Percentiles rank a stretch among this genome's conserved stretches.
These are phyloP conservation scores for Rhyacichthys aspro DNA, from an alignment of 2,797 vertebrate species.

Conservation along the genomic window DNA sequence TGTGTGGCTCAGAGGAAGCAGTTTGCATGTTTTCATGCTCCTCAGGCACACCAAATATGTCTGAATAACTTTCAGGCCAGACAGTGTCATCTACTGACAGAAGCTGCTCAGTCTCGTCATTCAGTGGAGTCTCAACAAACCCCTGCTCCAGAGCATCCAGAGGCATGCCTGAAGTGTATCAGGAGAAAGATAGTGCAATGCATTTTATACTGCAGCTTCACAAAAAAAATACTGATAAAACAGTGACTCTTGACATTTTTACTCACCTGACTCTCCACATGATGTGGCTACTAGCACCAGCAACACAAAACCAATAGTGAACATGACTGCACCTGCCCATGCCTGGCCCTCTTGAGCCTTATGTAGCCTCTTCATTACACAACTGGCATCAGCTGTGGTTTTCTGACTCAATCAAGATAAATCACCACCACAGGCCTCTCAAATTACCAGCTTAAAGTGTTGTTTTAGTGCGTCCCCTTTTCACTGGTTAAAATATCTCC, in stretches of 20 bases:
- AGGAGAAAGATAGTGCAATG: not conserved
- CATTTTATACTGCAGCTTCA: not conserved
- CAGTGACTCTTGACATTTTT: no score
- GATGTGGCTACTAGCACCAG: conserved; percentile 33
- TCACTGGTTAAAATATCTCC: conserved; percentile 31
- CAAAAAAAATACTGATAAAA: no score
- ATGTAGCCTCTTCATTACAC: conserved; percentile 39
- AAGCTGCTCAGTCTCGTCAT: not conserved
- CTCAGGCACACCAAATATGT: rapidly evolving
- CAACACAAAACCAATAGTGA: conserved; percentile 36
- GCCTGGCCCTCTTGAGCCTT: conserved; percentile 3
- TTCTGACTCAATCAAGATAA: conserved; percentile 50
- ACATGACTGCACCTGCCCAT: conserved; percentile 40
- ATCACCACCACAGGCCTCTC: conserved; percentile 23
- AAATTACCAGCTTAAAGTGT: conserved; percentile 7
- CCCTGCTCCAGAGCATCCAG: conserved; percentile 17
- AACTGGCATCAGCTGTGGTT: conserved; percentile 64
- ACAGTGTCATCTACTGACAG: not conserved
- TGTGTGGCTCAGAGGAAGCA: not conserved
- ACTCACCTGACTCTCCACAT: conserved; percentile 54
- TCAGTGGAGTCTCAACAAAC: conserved; percentile 20
- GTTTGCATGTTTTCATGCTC: not conserved
- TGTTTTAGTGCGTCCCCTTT: conserved; percentile 9
- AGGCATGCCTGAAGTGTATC: conserved; percentile 28
- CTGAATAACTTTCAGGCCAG: not conserved